Evolutionary conservation across 2,888 invertebrate genomes (phyloP).

Genomic region (Eucera pruinosa): DNA sequence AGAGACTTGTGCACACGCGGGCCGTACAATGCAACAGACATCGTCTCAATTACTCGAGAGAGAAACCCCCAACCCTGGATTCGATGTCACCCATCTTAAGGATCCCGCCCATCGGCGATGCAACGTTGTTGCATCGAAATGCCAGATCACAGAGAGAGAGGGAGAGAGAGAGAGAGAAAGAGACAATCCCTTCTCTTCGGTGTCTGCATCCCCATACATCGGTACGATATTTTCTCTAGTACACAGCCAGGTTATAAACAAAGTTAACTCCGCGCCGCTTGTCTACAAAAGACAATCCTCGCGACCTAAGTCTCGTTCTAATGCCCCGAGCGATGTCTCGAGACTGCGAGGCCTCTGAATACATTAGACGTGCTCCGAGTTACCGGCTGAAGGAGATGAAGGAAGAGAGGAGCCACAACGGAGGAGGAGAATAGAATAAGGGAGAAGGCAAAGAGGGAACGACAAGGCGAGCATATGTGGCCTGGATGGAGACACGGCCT

Average conservation of each 20-base stretch:
- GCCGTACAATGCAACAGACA: slow-evolving; percentile 7
- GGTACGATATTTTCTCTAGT: slow-evolving; percentile 57
- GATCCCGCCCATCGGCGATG: slow-evolving; percentile 23
- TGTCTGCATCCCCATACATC: slow-evolving; percentile 18
- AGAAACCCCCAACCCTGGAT: not conserved
- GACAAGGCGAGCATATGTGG: slow-evolving; percentile 40
- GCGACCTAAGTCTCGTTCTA: slow-evolving; percentile 68
- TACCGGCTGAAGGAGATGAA: slow-evolving; percentile 27
- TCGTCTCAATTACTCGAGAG: slow-evolving; percentile 46
- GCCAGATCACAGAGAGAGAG: slow-evolving; percentile 47
- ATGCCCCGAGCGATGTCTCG: slow-evolving; percentile 67
- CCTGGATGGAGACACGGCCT: slow-evolving; percentile 45
- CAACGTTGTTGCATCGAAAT: slow-evolving; percentile 52
- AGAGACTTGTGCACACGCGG: not conserved
- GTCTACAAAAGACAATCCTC: slow-evolving; percentile 66
- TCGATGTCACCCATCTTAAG: slow-evolving; percentile 33
- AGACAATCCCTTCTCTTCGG: slow-evolving; percentile 1
- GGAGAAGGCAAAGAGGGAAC: slow-evolving; percentile 9
- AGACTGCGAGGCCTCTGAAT: slow-evolving; percentile 62
- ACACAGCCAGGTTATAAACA: slow-evolving; percentile 58
- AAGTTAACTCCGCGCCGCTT: slow-evolving; percentile 57
- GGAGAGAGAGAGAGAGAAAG: not conserved
- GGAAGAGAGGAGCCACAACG: not conserved
- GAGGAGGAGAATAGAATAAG: not conserved
- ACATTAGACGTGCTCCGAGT: slow-evolving; percentile 64